Percentiles rank a stretch among this genome's conserved stretches.
Evolutionary conservation across 2,888 invertebrate genomes (phyloP).

Genomic region (Cacoxenus indagator): DNA sequence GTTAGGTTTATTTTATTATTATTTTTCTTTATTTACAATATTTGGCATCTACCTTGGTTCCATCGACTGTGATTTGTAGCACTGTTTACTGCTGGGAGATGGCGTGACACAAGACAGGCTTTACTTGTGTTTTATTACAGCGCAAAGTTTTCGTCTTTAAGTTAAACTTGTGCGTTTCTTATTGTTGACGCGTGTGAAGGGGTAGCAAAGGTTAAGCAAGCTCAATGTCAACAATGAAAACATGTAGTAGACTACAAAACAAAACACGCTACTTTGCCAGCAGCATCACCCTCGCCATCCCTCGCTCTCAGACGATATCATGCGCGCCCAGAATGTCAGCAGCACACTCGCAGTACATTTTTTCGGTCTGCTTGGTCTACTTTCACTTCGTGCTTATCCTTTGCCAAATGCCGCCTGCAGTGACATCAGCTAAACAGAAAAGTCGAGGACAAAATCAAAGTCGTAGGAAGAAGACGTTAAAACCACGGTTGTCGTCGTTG

Average conservation of each 20-base stretch:
- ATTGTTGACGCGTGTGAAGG: not conserved
- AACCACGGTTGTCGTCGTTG: too few species aligned
- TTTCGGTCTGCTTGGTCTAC: not conserved
- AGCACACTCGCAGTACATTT: not conserved
- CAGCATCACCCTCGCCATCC: not conserved
- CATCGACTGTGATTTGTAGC: too few species aligned
- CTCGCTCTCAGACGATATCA: not conserved
- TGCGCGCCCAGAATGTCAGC: not conserved
- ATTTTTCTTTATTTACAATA: too few species aligned
- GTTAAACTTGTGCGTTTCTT: slow-evolving; percentile 11
- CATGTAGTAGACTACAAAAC: not conserved
- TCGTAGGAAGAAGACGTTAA: too few species aligned
- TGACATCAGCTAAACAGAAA: not conserved
- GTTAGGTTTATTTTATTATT: too few species aligned
- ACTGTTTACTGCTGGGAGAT: too few species aligned
- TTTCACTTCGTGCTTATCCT: not conserved
- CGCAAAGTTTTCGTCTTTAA: not conserved
- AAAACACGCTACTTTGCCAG: not conserved
- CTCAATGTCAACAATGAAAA: slow-evolving; percentile 12
- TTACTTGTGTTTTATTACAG: not conserved
- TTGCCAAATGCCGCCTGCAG: slow-evolving; percentile 2
- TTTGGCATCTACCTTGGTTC: too few species aligned
- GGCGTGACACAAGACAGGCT: slow-evolving; percentile 1
- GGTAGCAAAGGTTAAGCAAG: not conserved
- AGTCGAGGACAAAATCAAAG: not conserved